Evolutionary conservation across 2,113 vertebrate genomes (phyloP), one percentile per base, ranked within the genome.

Genomic region (Corythaixoides concolor): DNA sequence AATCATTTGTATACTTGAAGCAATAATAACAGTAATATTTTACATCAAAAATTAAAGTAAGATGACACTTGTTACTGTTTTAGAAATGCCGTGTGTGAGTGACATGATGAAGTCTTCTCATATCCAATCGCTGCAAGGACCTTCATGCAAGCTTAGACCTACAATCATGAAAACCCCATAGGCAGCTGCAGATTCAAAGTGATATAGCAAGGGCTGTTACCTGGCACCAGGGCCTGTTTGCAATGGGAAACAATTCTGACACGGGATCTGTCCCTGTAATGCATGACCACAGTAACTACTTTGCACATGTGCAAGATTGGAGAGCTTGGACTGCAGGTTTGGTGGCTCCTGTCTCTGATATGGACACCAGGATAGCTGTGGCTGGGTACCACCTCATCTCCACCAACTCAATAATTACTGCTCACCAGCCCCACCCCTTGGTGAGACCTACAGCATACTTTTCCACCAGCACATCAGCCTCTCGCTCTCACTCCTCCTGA

Each of bases 381-480:
- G 23, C 43, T 70, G 43, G 2, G 8, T 64, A 39, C 23, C 21
- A 32, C 11, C 24, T 70, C 35, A 47, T 69, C 33, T 55, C 15
- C 35, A 28, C 12, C 1, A 4, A 60, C 17, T 32, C 64, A 4
- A 2, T 17, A 14, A 12, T 8, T 49, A n/a, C 26, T 1, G 0
- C 37, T 72, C 5, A 72, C 43, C 12, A 28, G 24, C 41, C 5
- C 33, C 20, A 28, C 11, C 15, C 43, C 37, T 47, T 1, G 15
- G 49, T 19, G 26, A 45, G 15, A 58, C 28, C 15, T 58, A n/a
- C 55, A 63, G 18, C n/a, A 62, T n/a, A 8, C 20, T 52, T 20
- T 9, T 68, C 8, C 21, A 27, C 15, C 50, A 69, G 23, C 18
- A 52, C 23, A 45, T 9, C 27, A 43, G 17, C 43, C 24, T 30